A percentile compares a stretch with the other conserved stretches of the same genome.
Conservation (phyloP, 2,113 vertebrate genomes). For the Scopus umbretta region DNA sequence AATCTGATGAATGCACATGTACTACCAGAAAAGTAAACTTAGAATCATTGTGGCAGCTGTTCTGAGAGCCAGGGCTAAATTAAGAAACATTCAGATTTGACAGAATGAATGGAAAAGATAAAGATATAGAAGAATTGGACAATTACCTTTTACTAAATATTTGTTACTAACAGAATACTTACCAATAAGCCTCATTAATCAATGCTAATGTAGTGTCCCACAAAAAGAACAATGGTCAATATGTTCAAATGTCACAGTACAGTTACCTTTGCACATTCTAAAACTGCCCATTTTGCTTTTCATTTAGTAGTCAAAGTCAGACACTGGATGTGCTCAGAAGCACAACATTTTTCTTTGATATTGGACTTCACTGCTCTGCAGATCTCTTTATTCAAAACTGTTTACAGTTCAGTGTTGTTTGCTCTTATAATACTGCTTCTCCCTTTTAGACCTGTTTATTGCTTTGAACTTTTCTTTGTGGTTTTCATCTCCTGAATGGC, state of each 20-base stretch:
- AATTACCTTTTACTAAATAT: neutral
- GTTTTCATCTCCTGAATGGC: neutral
- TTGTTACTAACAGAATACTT: neutral
- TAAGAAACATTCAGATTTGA: neutral
- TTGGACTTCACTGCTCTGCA: neutral
- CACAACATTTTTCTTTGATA: neutral
- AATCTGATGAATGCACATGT: neutral
- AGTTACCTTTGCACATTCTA: neutral
- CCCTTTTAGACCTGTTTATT: neutral
- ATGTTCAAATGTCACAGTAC: neutral
- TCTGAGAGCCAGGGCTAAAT: neutral
- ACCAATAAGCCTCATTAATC: neutral
- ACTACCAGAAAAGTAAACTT: neutral
- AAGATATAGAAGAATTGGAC: neutral
- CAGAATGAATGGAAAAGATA: neutral
- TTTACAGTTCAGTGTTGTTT: constrained; percentile 5
- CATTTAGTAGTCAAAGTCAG: neutral
- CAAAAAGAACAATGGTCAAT: neutral
- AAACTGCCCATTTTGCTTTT: neutral
- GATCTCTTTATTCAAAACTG: constrained; percentile 2
- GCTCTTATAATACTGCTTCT: neutral
- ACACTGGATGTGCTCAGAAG: neutral
- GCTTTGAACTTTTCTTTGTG: neutral
- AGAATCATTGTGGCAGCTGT: neutral
- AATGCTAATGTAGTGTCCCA: neutral